phyloP scores from a whole-genome alignment of 2,888 invertebrate species.

The Agapostemon virescens region DNA sequence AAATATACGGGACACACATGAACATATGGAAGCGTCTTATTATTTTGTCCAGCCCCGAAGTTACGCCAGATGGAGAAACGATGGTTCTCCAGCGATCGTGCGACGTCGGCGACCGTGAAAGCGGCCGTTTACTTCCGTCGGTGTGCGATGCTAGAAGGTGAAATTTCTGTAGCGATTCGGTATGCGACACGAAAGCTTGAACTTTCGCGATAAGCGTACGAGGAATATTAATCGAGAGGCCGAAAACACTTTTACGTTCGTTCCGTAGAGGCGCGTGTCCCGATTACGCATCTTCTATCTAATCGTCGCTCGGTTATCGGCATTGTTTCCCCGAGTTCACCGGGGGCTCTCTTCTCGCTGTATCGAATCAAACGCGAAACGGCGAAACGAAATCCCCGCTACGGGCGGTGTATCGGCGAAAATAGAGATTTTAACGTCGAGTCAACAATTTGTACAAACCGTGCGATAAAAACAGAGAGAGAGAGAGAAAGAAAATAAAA shows the following conservation, averaged over 20 bases:
- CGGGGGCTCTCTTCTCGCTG: background rate
- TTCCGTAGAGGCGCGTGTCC: slow-evolving; percentile 42
- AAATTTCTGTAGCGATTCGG: slow-evolving; percentile 56
- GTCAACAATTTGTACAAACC: background rate
- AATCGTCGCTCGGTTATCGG: slow-evolving; percentile 31
- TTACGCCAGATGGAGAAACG: background rate
- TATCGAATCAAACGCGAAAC: background rate
- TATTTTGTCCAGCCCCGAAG: background rate
- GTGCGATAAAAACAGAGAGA: background rate
- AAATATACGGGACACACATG: background rate
- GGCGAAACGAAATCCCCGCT: background rate
- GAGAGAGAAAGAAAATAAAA: background rate
- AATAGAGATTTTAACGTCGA: background rate
- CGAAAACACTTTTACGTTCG: slow-evolving; percentile 70
- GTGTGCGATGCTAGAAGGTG: slow-evolving; percentile 51
- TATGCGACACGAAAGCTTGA: slow-evolving; percentile 40
- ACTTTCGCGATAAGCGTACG: slow-evolving; percentile 57
- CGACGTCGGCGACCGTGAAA: slow-evolving; percentile 61
- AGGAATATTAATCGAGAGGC: slow-evolving; percentile 58
- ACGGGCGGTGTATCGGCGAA: background rate
- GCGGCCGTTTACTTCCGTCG: slow-evolving; percentile 53
- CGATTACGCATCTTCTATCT: slow-evolving; percentile 35
- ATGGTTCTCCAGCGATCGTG: background rate
- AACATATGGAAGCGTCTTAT: background rate
- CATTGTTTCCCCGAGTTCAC: background rate